A percentile compares a stretch with the other conserved stretches of the same genome.
phyloP scores from a whole-genome alignment of 1,140 invertebrate species.

The Cydia splendana region DNA sequence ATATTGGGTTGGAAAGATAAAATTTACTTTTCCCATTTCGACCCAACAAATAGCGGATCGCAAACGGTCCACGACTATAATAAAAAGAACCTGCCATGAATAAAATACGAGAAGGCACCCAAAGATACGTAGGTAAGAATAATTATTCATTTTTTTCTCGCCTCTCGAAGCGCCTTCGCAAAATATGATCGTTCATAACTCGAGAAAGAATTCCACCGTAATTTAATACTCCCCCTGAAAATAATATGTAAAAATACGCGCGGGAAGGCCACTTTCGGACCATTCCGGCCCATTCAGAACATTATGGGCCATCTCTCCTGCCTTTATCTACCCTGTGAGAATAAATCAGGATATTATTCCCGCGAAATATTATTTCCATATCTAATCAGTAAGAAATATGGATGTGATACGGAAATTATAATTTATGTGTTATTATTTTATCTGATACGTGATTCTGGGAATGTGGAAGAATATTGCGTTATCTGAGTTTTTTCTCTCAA shows the following conservation, averaged over 20 bases:
- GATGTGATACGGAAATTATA: constrained; percentile 31
- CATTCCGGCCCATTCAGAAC: constrained; percentile 29
- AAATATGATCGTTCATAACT: constrained; percentile 33
- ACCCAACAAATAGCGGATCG: constrained; percentile 3
- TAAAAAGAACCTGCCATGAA: constrained; percentile 17
- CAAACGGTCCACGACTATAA: constrained; percentile 12
- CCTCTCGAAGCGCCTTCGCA: constrained; percentile 25
- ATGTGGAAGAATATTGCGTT: constrained; percentile 1
- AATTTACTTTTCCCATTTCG: background rate
- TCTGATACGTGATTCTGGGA: constrained; percentile 2
- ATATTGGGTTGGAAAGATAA: background rate
- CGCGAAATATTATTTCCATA: constrained; percentile 31
- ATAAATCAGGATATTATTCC: constrained; percentile 34
- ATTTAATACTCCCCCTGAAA: constrained; percentile 34
- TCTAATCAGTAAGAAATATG: constrained; percentile 33
- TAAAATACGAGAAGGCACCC: constrained; percentile 29
- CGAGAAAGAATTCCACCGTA: constrained; percentile 18
- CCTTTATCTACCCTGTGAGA: constrained; percentile 31
- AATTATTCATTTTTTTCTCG: constrained; percentile 32
- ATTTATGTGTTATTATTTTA: constrained; percentile 32
- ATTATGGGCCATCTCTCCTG: constrained; percentile 30
- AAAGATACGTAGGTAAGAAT: constrained; percentile 22
- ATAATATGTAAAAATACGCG: constrained; percentile 35
- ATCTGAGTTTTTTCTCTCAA: background rate
- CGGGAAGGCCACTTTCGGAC: constrained; percentile 31